phyloP scores from a whole-genome alignment of 92 coral and sea anemone species.

The Desmophyllum pertusum region DNA sequence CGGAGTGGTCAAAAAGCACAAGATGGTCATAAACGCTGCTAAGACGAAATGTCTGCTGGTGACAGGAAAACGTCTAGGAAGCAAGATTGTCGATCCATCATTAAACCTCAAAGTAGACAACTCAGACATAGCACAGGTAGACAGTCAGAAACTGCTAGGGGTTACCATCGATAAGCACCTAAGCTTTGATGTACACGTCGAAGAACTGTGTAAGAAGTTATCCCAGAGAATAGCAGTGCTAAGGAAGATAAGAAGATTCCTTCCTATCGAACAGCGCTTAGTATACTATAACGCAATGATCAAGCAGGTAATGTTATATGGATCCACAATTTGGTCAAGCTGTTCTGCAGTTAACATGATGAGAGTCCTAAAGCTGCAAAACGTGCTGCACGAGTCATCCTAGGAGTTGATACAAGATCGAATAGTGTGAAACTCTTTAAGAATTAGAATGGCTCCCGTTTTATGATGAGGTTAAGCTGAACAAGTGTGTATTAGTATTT shows the following conservation, averaged over 20 bases:
- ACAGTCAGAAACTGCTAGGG: constrained; percentile 25
- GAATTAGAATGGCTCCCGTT: too few species aligned
- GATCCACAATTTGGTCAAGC: too few species aligned
- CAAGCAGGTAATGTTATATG: constrained; percentile 23
- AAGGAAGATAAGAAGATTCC: constrained; percentile 20
- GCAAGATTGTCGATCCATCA: not conserved
- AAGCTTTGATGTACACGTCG: constrained; percentile 30
- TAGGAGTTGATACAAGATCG: too few species aligned
- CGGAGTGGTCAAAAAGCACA: constrained; percentile 33
- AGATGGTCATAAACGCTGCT: constrained; percentile 29
- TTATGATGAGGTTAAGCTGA: too few species aligned
- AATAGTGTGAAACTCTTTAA: too few species aligned
- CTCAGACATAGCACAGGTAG: constrained; percentile 22
- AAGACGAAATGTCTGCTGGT: constrained; percentile 36
- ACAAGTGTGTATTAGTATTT: too few species aligned
- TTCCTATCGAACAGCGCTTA: constrained; percentile 30
- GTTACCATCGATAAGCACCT: constrained; percentile 24
- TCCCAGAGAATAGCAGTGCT: constrained; percentile 31
- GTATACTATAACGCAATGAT: constrained; percentile 34
- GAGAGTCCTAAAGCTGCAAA: too few species aligned
- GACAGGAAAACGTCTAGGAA: too few species aligned
- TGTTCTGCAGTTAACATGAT: too few species aligned
- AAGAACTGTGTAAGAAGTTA: constrained; percentile 40
- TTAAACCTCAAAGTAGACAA: constrained; percentile 5
- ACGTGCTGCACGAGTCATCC: too few species aligned